phyloP scores from a whole-genome alignment of 2,113 vertebrate genomes.

The Alethe diademata region DNA sequence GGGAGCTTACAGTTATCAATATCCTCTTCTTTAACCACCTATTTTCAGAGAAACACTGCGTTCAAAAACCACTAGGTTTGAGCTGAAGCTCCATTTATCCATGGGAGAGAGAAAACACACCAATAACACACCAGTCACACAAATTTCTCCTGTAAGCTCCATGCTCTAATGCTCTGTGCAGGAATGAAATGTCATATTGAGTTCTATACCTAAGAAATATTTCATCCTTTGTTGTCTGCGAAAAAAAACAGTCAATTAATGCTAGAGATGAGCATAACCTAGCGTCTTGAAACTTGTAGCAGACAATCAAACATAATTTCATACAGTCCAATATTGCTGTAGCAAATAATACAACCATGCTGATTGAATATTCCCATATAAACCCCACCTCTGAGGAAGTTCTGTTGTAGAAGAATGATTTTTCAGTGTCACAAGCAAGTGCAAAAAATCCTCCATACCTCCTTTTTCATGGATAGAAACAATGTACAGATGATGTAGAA shows the following conservation, averaged over 20 bases:
- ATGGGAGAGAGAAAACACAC: neutral
- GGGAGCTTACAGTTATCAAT: neutral
- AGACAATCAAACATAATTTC: neutral
- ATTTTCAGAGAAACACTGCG: neutral
- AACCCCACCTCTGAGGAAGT: neutral
- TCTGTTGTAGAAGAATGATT: neutral
- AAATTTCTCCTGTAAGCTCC: neutral
- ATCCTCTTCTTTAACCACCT: neutral
- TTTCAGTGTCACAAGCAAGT: neutral
- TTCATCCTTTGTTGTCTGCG: neutral
- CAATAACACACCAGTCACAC: neutral
- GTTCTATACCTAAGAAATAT: neutral
- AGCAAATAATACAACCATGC: neutral
- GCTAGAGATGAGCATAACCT: neutral
- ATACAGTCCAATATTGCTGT: neutral
- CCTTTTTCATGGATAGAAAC: neutral
- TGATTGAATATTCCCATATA: neutral
- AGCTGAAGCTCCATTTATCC: neutral
- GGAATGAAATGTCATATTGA: neutral
- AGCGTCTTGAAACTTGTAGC: neutral
- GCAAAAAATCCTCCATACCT: neutral
- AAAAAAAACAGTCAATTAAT: neutral
- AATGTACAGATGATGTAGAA: neutral
- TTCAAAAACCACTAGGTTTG: neutral
- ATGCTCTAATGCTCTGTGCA: neutral